Conservation (phyloP, 2,888 invertebrate species). For the Buathra laborator region DNA sequence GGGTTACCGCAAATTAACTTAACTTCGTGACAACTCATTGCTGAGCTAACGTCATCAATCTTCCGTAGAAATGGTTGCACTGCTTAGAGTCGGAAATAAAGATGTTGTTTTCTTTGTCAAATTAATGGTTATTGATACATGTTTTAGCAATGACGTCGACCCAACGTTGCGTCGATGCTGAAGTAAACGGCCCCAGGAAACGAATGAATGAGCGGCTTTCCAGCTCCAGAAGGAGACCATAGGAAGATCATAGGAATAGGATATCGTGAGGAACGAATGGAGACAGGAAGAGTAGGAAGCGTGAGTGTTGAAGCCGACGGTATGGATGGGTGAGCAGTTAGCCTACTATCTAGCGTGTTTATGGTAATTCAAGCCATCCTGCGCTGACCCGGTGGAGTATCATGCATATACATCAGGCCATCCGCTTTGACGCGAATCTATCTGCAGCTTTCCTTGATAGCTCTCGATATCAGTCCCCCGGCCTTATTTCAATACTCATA, state of each 20-base stretch:
- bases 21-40: constrained; percentile 19
- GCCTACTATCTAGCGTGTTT: constrained; percentile 80
- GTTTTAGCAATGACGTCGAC: not conserved
- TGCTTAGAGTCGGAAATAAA: no score
- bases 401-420: constrained; percentile 81
- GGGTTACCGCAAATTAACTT: constrained; percentile 66
- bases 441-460: constrained; percentile 43
- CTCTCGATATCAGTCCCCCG: constrained; percentile 47
- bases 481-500: constrained; percentile 41
- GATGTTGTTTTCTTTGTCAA: no score
- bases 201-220: constrained; percentile 17
- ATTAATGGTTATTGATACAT: no score
- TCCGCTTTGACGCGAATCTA: constrained; percentile 79
- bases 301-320: constrained; percentile 69
- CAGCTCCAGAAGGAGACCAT: constrained; percentile 56
- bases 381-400: constrained; percentile 76
- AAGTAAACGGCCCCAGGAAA: constrained; percentile 53
- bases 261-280: constrained; percentile 36
- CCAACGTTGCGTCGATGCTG: constrained; percentile 49
- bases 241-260: constrained; percentile 30
- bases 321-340: constrained; percentile 73
- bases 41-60: not conserved
- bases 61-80: no score
- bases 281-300: constrained; percentile 57
- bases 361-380: constrained; percentile 79